These are phyloP conservation scores for Acronicta aceris DNA, from an alignment of 2,888 invertebrate species.

Conservation along the genomic window DNA sequence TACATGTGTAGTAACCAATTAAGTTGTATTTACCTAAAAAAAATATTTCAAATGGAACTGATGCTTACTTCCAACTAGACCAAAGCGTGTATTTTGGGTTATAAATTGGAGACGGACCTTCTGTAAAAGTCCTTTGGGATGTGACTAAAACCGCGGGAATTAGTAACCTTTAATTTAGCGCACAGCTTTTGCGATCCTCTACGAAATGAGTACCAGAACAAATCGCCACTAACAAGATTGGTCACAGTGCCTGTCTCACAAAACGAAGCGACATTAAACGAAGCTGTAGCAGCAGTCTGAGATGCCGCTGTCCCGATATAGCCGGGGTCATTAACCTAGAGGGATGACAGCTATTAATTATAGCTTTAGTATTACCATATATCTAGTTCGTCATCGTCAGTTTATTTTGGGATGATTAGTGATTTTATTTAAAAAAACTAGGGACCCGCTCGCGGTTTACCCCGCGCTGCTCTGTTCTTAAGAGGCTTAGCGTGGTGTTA, in stretches of 20 bases:
- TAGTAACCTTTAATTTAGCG: not conserved
- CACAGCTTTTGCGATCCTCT: not conserved
- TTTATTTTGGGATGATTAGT: slow-evolving; percentile 19
- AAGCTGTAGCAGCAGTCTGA: slow-evolving; percentile 28
- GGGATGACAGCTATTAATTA: slow-evolving; percentile 47
- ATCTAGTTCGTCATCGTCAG: slow-evolving; percentile 24
- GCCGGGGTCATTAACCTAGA: slow-evolving; percentile 56
- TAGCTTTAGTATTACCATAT: slow-evolving; percentile 16
- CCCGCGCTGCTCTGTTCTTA: no score
- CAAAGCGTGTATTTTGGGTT: no score
- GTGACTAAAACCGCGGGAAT: no score
- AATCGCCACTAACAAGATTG: not conserved
- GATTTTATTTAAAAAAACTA: slow-evolving; percentile 4
- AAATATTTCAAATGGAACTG: no score
- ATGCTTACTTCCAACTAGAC: no score
- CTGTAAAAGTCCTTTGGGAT: no score
- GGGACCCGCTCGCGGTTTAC: no score
- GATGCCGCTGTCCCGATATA: slow-evolving; percentile 58
- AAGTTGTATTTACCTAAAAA: no score
- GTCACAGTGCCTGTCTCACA: slow-evolving; percentile 7
- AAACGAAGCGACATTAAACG: slow-evolving; percentile 34
- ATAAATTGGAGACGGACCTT: no score
- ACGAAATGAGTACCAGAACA: not conserved
- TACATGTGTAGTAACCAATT: no score
- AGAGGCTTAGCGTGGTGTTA: no score